Evolutionary conservation across 1,140 invertebrate genomes (phyloP), one percentile per base, ranked within the genome.

Genomic region (Sinonovacula constricta): DNA sequence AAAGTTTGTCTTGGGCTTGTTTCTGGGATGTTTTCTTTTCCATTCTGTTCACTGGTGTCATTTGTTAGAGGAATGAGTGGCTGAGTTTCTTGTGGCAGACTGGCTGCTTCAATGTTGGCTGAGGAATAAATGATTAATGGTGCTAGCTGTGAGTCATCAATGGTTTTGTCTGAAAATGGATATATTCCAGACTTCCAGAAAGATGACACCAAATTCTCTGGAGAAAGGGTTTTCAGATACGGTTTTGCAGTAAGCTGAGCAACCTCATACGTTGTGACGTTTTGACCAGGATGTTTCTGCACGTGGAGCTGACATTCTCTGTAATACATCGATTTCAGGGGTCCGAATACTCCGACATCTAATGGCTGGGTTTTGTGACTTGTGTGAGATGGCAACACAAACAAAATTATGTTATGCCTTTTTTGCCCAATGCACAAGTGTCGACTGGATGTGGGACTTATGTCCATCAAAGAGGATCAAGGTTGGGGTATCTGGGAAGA

Each of bases 381-480:
- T 56, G 83, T 85, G 63, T 83, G 83, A 26, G 81, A 59, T 28
- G 79, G 80, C n/a, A 85, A 39, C 18, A 84, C 72, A 57, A 83
- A 67, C 26, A 85, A 26, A 31, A 78, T 63, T 30, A 85, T 1
- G 26, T 70, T 72, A 22, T 82, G 28, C 5, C 59, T 54, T 24
- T n/a, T 79, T 71, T 4, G 77, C 77, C 77, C 59, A 79, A 1
- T 65, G 54, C 33, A 56, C 53, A 24, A 79, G 45, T 22, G 49
- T 33, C 14, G 65, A 14, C 12, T 22, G 1, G 3, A 70, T 54
- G 26, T 59, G 91, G 36, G 79, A 85, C 31, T 83, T 80, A 79
- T 91, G 91, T 79, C 91, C 92, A 78, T 92, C 90, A 39, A 90
- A 78, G 10, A 92, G 62, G 24, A 92, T 77, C n/a, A 91, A 82